These are phyloP conservation scores for Gastracanthus pulcherrimus DNA, from an alignment of 2,888 invertebrate species.

Conservation along the genomic window DNA sequence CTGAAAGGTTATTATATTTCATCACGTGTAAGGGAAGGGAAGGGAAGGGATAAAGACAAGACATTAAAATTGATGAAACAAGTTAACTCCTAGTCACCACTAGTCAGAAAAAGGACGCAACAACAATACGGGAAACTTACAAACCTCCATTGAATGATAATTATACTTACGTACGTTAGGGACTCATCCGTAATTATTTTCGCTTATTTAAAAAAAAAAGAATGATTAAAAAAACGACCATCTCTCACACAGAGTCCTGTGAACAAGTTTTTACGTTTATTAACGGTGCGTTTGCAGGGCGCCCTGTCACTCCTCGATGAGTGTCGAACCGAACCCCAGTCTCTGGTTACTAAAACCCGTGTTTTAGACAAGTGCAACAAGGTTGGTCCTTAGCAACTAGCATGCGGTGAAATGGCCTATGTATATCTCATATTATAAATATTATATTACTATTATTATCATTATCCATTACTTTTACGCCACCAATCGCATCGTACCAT, in stretches of 20 bases:
- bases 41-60: constrained; percentile 24
- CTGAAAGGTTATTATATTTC: neutral
- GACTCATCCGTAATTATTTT: constrained; percentile 35
- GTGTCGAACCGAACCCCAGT: constrained; percentile 76
- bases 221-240: constrained; percentile 29
- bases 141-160: constrained; percentile 6
- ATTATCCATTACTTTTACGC: constrained; percentile 49
- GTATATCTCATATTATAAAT: constrained; percentile 68
- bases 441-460: constrained; percentile 64
- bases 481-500: constrained; percentile 40
- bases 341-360: constrained; percentile 77
- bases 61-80: neutral
- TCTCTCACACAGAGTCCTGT: constrained; percentile 64
- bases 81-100: neutral
- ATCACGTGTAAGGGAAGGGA: constrained; percentile 35
- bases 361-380: constrained; percentile 77
- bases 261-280: constrained; percentile 72
- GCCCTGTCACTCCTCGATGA: constrained; percentile 76
- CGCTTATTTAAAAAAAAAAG: constrained; percentile 2
- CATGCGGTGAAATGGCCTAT: constrained; percentile 77
- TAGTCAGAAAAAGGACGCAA: neutral
- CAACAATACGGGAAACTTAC: neutral
- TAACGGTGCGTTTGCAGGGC: constrained; percentile 77
- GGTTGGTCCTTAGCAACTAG: constrained; percentile 78
- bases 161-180: constrained; percentile 19